Percentiles rank a stretch among this genome's conserved stretches.
Evolutionary conservation across 2,797 vertebrate species (phyloP).

Genomic region (Enteromius mattozi): DNA sequence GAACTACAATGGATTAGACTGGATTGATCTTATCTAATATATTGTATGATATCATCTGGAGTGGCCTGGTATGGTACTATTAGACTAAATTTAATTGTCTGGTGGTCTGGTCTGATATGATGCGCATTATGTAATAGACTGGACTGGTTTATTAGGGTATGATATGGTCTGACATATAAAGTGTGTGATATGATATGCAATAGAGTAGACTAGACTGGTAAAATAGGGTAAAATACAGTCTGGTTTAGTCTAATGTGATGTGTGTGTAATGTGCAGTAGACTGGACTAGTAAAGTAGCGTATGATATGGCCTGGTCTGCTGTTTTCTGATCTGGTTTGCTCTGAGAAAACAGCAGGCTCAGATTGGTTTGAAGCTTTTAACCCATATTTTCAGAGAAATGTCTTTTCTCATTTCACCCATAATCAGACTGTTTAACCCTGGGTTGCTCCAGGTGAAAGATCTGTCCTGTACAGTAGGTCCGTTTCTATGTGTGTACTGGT

Average conservation of each 20-base stretch:
- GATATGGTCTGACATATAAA: not conserved
- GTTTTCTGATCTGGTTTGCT: not conserved
- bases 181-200: not conserved
- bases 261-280: not conserved
- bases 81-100: not conserved
- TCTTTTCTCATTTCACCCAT: conserved; percentile 3
- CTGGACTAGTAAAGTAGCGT: not conserved
- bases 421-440: not conserved
- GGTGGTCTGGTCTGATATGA: not conserved
- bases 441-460: not conserved
- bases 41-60: not conserved
- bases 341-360: not conserved
- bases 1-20: not conserved
- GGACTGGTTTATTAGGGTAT: not conserved
- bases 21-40: not conserved
- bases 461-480: not conserved
- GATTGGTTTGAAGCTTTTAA: conserved; percentile 5
- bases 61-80: not conserved
- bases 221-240: not conserved
- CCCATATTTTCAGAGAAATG: conserved; percentile 18
- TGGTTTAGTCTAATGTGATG: not conserved
- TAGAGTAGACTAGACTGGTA: not conserved
- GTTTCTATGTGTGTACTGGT: not conserved
- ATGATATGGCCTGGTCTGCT: not conserved
- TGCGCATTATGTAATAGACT: not conserved